A percentile compares a stretch with the other conserved stretches of the same genome.
phyloP scores from a whole-genome alignment of 2,888 invertebrate genomes.

The Diploptera punctata region DNA sequence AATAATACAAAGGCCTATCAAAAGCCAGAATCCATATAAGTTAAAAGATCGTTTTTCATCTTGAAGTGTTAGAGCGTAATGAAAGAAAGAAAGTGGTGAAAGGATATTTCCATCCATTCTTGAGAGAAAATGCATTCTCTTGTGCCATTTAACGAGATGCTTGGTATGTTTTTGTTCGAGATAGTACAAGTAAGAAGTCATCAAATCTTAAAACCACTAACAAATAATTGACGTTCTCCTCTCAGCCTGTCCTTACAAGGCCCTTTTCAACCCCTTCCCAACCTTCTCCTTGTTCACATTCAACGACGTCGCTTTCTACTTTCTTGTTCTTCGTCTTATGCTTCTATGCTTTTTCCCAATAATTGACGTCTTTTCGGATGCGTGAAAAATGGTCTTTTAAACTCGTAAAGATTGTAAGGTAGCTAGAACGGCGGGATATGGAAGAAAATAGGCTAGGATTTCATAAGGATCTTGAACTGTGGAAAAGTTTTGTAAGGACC shows the following conservation, averaged over 20 bases:
- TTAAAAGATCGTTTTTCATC: no score
- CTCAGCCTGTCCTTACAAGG: no score
- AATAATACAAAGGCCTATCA: no score
- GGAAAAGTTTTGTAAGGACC: neutral
- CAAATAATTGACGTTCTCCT: constrained; percentile 13
- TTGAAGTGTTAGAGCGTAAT: no score
- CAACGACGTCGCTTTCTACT: neutral
- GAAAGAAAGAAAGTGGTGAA: no score
- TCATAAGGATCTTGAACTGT: constrained; percentile 1
- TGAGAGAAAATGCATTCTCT: no score
- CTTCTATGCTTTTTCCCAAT: neutral
- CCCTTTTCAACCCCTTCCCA: no score
- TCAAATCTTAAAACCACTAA: constrained; percentile 8
- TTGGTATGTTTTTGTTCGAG: neutral
- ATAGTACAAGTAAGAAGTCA: constrained; percentile 1
- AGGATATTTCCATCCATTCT: no score
- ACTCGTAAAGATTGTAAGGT: neutral
- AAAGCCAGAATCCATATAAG: no score
- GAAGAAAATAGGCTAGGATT: neutral
- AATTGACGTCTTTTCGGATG: constrained; percentile 20
- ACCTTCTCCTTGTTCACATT: constrained; percentile 3
- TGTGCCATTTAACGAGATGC: no score
- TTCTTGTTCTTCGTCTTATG: constrained; percentile 13
- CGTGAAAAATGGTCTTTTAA: constrained; percentile 21
- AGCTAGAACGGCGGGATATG: no score